Conservation (phyloP, 2,113 vertebrate genomes). For the Conger conger region DNA sequence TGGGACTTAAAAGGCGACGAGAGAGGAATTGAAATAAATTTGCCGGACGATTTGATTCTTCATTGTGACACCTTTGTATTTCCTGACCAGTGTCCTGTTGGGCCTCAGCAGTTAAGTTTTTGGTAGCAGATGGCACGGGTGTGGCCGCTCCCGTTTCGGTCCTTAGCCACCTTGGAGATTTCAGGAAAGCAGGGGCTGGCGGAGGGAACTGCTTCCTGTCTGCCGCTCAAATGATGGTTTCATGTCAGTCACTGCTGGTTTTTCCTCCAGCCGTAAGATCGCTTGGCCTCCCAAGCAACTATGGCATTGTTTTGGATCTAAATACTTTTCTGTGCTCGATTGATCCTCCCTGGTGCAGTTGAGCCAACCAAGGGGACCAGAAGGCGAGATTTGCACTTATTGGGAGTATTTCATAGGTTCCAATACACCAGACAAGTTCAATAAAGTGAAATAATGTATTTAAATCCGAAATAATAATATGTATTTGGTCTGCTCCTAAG, state of each 20-base stretch:
- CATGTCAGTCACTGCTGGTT: background rate
- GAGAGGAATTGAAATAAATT: slow-evolving; percentile 29
- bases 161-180: background rate
- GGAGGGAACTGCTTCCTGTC: background rate
- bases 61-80: background rate
- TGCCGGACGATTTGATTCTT: slow-evolving; percentile 35
- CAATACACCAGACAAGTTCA: no score
- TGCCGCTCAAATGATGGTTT: background rate
- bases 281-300: background rate
- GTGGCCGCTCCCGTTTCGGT: background rate
- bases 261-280: background rate
- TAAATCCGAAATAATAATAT: no score
- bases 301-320: no score
- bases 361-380: no score
- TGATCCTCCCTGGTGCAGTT: no score
- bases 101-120: no score
- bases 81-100: background rate
- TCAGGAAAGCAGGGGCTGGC: background rate
- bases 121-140: no score
- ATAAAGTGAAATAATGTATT: no score
- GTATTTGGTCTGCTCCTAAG: no score
- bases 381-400: no score
- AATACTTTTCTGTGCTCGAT: no score
- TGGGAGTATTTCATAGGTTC: no score
- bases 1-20: slow-evolving; percentile 18